These are phyloP conservation scores for Aquatica leii DNA, from an alignment of 2,888 invertebrate species.

Conservation along the genomic window DNA sequence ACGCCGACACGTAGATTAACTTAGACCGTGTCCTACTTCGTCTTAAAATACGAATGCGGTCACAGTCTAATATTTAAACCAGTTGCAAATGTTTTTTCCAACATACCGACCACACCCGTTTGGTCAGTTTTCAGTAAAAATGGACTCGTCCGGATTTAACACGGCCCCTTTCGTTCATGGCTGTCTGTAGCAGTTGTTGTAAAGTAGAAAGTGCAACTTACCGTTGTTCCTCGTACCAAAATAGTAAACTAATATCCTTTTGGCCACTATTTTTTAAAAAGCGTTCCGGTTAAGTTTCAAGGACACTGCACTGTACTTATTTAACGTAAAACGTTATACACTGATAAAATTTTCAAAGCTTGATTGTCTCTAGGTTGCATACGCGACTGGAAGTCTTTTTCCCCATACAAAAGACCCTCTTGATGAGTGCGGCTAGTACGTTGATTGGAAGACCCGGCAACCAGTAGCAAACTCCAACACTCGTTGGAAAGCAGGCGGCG, in stretches of 20 bases:
- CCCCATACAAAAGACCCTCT: slow-evolving; percentile 43
- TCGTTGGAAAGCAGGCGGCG: slow-evolving; percentile 36
- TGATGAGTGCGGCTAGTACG: slow-evolving; percentile 33
- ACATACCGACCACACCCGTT: slow-evolving; percentile 52
- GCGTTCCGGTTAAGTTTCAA: not conserved
- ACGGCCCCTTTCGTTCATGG: slow-evolving; percentile 54
- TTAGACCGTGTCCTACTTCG: slow-evolving; percentile 21
- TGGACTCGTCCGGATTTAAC: slow-evolving; percentile 53
- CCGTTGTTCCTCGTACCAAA: slow-evolving; percentile 7
- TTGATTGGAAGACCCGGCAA: slow-evolving; percentile 40
- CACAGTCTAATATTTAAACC: slow-evolving; percentile 33
- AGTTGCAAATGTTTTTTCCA: slow-evolving; percentile 11
- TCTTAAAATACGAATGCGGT: slow-evolving; percentile 16
- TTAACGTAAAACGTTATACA: slow-evolving; percentile 15
- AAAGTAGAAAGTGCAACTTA: slow-evolving; percentile 36
- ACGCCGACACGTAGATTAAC: not conserved
- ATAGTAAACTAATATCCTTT: not conserved
- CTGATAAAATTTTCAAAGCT: slow-evolving; percentile 40
- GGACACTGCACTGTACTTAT: slow-evolving; percentile 10
- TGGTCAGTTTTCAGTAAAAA: slow-evolving; percentile 46
- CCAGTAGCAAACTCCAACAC: slow-evolving; percentile 42
- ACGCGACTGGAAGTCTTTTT: slow-evolving; percentile 46
- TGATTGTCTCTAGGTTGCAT: slow-evolving; percentile 46
- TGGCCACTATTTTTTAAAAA: not conserved
- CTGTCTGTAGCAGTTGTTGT: slow-evolving; percentile 41